Evolutionary conservation across 1,140 invertebrate genomes (phyloP), one percentile per base, ranked within the genome.

Genomic region (Hirudo medicinalis): DNA sequence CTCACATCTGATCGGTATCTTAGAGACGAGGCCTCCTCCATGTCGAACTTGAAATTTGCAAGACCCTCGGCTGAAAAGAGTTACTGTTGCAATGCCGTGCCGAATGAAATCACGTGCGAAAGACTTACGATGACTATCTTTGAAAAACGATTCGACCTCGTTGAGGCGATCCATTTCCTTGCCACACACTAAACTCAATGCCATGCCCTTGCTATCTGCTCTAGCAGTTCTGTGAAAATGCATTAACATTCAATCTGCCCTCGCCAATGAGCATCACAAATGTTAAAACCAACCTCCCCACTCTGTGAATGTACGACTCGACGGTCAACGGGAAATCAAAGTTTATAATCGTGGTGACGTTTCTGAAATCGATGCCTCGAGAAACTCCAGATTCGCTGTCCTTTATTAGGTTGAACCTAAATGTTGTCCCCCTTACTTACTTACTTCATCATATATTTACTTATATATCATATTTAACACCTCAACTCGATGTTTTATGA

Each of bases 341-440:
- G 82, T 99, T 99, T 54, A 99, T 90, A 0, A 99, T 91, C 84
- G 97, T 97, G 0, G 93, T 89, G 0, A 99, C 94, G 82, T 89
- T 91, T 78, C 97, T 92, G 81, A 99, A 99, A 83, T 99, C 96
- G 74, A 99, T 96, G 29, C 95, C 95, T 72, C 96, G 85, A 0
- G 94, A 89, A 4, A 97, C 90, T 25, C 94, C 93, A 53, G 91
- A 94, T 81, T 99, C 95, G 78, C 89, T 89, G 80, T 98, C 94
- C 77, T 87, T 89, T 68, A 77, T 17, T 67, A 17, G 66, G 75
- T 77, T 71, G 70, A 77, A 76, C 66, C 40, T 66, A 54, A 53
- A 67, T 72, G 13, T 13, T 63, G 57, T 20, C 20, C 19, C n/a
- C n/a, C n/a, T n/a, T n/a, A n/a, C n/a, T n/a, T n/a, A n/a, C n/a